Percentiles rank a stretch among this genome's conserved stretches.
These are phyloP conservation scores for human (Homo sapiens) DNA, from an alignment of 2,113 vertebrate species.

Conservation along the genomic window DNA sequence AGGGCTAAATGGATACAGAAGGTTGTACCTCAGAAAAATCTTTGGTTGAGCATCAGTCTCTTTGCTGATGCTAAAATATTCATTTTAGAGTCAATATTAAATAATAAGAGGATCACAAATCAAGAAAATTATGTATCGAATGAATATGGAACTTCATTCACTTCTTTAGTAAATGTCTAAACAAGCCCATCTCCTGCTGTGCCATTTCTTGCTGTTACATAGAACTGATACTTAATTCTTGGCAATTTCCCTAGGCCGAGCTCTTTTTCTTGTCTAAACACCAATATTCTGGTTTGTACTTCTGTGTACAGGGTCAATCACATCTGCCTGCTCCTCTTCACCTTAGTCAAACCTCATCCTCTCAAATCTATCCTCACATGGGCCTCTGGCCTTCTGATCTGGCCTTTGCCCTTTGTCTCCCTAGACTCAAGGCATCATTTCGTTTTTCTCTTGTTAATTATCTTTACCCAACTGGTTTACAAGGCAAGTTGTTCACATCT, in stretches of 20 bases:
- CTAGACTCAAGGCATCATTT: not conserved
- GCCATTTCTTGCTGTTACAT: not conserved
- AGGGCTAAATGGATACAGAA: not conserved
- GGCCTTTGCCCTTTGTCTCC: not conserved
- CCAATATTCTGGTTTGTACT: not conserved
- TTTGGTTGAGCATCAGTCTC: not conserved
- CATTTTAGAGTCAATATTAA: no score
- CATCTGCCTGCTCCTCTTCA: not conserved
- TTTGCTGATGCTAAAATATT: not conserved
- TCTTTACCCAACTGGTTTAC: not conserved
- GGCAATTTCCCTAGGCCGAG: not conserved
- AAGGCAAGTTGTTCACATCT: not conserved
- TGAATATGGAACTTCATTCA: no score
- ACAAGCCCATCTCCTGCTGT: not conserved
- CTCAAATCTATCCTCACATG: not conserved
- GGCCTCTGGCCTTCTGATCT: not conserved
- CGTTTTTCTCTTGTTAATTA: not conserved
- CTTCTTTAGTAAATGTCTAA: no score
- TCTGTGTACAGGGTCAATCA: not conserved
- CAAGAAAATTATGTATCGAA: no score
- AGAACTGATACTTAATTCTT: not conserved
- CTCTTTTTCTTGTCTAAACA: not conserved
- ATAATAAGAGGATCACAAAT: no score
- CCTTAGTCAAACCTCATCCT: not conserved
- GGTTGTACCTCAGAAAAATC: not conserved